These are phyloP conservation scores for Ligdia adustata DNA, from an alignment of 2,888 invertebrate species.

Conservation along the genomic window DNA sequence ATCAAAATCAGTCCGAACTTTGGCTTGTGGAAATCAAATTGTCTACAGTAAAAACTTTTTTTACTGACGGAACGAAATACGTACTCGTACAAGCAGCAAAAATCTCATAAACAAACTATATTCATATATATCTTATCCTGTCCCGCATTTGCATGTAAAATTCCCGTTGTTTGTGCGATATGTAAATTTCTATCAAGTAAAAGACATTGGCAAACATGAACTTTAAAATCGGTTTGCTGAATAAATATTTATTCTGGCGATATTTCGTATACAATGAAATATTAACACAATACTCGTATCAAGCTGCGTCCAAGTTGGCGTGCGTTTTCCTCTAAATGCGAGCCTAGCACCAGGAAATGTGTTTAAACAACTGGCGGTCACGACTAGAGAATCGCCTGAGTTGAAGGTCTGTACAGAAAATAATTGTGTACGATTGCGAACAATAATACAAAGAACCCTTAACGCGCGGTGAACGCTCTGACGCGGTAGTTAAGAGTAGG, in stretches of 20 bases:
- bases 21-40: too few relatives aligned
- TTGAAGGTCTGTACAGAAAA: conserved; percentile 50
- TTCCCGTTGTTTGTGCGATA: conserved; percentile 17
- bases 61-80: too few relatives aligned
- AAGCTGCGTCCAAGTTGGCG: conserved; percentile 27
- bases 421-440: conserved; percentile 43
- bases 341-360: conserved; percentile 50
- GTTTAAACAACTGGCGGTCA: conserved; percentile 50
- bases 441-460: conserved; percentile 37
- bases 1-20: too few relatives aligned
- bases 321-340: conserved; percentile 38
- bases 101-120: too few relatives aligned
- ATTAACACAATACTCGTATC: conserved; percentile 30
- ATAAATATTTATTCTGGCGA: conserved; percentile 40
- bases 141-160: neutral
- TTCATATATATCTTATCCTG: too few relatives aligned
- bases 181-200: conserved; percentile 16
- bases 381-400: conserved; percentile 44
- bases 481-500: conserved; percentile 48
- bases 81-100: too few relatives aligned
- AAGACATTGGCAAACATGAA: conserved; percentile 36
- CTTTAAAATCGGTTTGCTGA: conserved; percentile 29
- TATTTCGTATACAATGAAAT: conserved; percentile 41
- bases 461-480: conserved; percentile 34
- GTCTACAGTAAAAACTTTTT: too few relatives aligned